Percentiles rank a stretch among this genome's conserved stretches.
phyloP scores from a whole-genome alignment of 2,113 vertebrate species.

The Lucifuga dentata region DNA sequence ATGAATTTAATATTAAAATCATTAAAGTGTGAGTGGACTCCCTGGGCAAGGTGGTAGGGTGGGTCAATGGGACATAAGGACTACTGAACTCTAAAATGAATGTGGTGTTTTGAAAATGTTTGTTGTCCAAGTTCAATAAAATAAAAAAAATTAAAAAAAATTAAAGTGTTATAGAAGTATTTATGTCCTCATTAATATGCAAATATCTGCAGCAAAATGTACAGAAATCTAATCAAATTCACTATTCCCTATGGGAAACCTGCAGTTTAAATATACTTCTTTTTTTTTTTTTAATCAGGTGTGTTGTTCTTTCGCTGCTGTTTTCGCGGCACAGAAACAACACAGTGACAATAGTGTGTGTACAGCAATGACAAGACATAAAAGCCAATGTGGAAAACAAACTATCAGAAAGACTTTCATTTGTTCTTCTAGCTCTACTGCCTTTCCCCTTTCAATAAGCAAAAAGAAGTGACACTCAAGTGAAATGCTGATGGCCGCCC shows the following conservation, averaged over 20 bases:
- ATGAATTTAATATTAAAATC: background rate
- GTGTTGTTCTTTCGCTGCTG: background rate
- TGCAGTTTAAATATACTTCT: background rate
- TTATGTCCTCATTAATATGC: conserved; percentile 13
- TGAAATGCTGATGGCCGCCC: conserved; percentile 33
- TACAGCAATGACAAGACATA: background rate
- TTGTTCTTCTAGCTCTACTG: conserved; percentile 12
- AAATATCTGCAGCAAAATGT: conserved; percentile 12
- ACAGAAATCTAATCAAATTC: background rate
- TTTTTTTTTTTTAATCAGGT: too few relatives aligned
- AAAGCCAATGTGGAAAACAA: background rate
- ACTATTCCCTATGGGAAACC: background rate
- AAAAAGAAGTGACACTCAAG: conserved; percentile 1
- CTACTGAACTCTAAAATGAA: too few relatives aligned
- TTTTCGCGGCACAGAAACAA: conserved; percentile 1
- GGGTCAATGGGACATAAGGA: too few relatives aligned
- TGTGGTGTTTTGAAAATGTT: too few relatives aligned
- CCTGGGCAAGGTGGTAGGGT: too few relatives aligned
- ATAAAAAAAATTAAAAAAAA: too few relatives aligned
- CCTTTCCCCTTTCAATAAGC: conserved; percentile 40
- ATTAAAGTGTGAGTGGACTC: too few relatives aligned
- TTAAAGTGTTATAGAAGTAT: conserved; percentile 1
- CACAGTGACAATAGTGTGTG: background rate
- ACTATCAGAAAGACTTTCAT: conserved; percentile 21
- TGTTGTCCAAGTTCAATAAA: too few relatives aligned